Base-by-base conservation (phyloP, 2,113 vertebrate species). In the Mustela nigripes region DNA sequence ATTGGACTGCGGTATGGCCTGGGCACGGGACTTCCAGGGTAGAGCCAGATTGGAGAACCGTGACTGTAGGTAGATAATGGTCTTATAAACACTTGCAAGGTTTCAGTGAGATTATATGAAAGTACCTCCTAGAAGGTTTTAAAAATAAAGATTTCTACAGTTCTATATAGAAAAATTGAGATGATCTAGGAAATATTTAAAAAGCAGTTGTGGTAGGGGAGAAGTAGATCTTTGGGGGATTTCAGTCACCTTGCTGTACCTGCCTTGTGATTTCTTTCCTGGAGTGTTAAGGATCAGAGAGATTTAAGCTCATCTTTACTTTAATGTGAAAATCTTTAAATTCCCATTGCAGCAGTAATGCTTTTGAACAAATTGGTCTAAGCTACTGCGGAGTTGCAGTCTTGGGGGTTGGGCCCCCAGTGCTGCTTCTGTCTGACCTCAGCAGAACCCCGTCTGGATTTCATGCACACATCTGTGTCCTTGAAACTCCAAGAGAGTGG, bases 271-370 rank as follows among this genome's bases (percentile, higher is more conserved):
- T 93, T 95, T 89, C 45, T 96, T 81, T 94, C 87, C 65, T 33
- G 74, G 71, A 12, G 2, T 11, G 53, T 89, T 65, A 86, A n/a
- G 39, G 73, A 69, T 56, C 82, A 80, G 65, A 91, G 74, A 83
- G 36, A 87, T 95, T 60, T 90, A 60, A 79, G 65, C 79, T 93
- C 76, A 22, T 89, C 94, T 79, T 84, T 42, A 12, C 42, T 65
- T 73, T 74, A 36, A 48, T 89, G n/a, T 53, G 67, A 94, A 95
- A 91, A 92, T 87, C 53, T 78, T 88, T 95, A 65, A 91, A n/a
- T 36, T 89, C 45, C 31, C 26, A 1, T 8, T 79, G 63, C 26
- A 83, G 50, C 58, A 31, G 36, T 45, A 56, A 93, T 36, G 81
- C 31, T 81, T 62, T 95, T 65, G 86, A 81, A 58, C 84, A 65